Base-by-base conservation (phyloP, 2,888 invertebrate genomes). In the Tipula confusa region DNA sequence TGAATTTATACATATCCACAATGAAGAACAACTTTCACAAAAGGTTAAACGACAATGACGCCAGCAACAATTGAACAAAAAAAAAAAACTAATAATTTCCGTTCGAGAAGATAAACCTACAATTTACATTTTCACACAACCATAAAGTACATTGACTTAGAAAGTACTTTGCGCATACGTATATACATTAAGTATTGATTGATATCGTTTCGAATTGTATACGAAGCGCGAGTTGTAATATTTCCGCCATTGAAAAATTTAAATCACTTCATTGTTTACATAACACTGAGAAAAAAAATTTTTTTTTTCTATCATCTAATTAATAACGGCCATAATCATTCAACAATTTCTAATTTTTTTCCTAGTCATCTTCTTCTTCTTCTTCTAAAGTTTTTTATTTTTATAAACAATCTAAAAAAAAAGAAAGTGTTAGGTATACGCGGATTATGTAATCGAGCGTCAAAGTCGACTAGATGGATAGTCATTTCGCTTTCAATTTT, bases 61-160 rank as follows among this genome's bases (percentile, higher is more conserved):
- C 3, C 13, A 64, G 24, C 9, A 64, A 64, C 64, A 64, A 64
- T 64, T 24, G 64, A 64, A 24, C 18, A 2, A 24, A 13, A 64
- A 24, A 38, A 33, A 33, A 33, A n/a, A n/a, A n/a, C n/a, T n/a
- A 64, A 9, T 24, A 64, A 64, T 64, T 64, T 64, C 64, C 64
- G 64, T 24, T 64, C 24, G 24, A 64, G 11, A 33, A 33, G 11
- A 33, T 9, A 64, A 64, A 64, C 64, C 64, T 64, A 64, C 64
- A 24, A 64, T 64, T 64, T 64, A 64, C 64, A 64, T 64, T 64
- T 64, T 64, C 64, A 64, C 64, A 64, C 24, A 64, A 64, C 64
- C 64, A 64, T 64, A 64, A 64, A 64, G 64, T 64, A 64, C 64
- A 64, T 64, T 64, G 64, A 64, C 64, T 64, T 64, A 64, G 64